Percentiles rank a stretch among this genome's conserved stretches.
Evolutionary conservation across 2,113 vertebrate genomes (phyloP).

Genomic region (Archilochus colubris): DNA sequence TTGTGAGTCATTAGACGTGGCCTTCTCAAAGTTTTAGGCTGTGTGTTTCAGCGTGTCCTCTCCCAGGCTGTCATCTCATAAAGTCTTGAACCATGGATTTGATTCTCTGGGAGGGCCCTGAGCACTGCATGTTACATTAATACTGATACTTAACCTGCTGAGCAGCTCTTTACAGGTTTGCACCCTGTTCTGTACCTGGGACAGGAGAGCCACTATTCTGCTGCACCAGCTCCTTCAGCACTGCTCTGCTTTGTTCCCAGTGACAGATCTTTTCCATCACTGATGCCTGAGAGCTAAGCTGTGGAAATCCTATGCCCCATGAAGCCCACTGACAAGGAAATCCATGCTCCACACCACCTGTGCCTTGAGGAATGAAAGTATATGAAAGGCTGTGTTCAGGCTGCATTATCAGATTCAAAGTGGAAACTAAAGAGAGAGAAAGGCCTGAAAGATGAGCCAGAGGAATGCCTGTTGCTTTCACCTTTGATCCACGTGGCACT

Average conservation of each 20-base stretch:
- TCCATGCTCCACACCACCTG: not conserved
- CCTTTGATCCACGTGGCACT: not conserved
- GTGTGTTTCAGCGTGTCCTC: not conserved
- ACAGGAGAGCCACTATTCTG: not conserved
- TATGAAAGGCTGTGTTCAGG: constrained; percentile 28
- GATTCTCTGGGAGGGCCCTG: not conserved
- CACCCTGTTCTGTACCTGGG: not conserved
- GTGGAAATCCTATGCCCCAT: not conserved
- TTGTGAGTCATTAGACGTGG: accelerated
- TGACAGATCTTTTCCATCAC: not conserved
- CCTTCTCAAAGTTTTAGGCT: not conserved
- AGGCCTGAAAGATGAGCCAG: not conserved
- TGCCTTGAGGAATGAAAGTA: not conserved
- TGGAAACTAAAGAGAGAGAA: constrained; percentile 17
- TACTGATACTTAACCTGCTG: not conserved
- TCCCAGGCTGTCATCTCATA: not conserved
- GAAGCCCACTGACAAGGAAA: not conserved
- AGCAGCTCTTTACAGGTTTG: not conserved
- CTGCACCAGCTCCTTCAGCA: accelerated
- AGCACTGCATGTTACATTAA: not conserved
- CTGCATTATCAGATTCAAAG: constrained; percentile 27
- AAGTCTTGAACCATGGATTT: not conserved
- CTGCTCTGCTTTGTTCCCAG: not conserved
- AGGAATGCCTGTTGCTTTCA: constrained; percentile 23
- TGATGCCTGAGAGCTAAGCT: not conserved